Conservation (phyloP, 2,888 invertebrate genomes). For the Tipula unca region DNA sequence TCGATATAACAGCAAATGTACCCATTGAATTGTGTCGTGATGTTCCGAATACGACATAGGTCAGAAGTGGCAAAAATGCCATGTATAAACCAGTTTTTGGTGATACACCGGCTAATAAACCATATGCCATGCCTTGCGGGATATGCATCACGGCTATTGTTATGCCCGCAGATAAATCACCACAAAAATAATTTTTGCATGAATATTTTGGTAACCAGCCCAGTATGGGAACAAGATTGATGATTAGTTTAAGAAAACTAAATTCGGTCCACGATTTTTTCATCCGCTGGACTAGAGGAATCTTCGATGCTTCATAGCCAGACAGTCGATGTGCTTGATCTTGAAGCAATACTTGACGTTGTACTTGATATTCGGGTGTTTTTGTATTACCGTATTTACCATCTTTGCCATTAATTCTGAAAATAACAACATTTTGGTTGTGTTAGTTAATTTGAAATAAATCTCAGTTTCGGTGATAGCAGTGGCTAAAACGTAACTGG, state of each 20-base stretch:
- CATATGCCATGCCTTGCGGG: constrained; percentile 73
- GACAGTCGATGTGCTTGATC: constrained; percentile 16
- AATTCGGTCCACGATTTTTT: constrained; percentile 22
- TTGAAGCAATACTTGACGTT: constrained; percentile 20
- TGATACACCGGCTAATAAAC: constrained; percentile 55
- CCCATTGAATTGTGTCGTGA: constrained; percentile 78
- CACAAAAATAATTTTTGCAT: constrained; percentile 49
- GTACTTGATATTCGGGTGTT: constrained; percentile 20
- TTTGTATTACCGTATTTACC: neutral
- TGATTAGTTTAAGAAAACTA: constrained; percentile 34
- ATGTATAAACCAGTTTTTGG: constrained; percentile 66
- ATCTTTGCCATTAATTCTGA: neutral
- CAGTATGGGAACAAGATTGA: constrained; percentile 44
- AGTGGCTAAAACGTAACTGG: no score
- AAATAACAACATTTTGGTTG: neutral
- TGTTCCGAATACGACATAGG: constrained; percentile 75
- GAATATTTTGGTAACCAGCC: constrained; percentile 56
- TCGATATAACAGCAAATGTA: constrained; percentile 71
- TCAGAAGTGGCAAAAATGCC: constrained; percentile 76
- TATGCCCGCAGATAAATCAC: constrained; percentile 72
- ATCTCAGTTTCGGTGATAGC: no score
- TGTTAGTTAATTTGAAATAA: neutral
- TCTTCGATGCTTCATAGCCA: neutral
- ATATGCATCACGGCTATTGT: constrained; percentile 82
- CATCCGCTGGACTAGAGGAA: neutral